Conservation (phyloP, 2,797 vertebrate genomes). For the Spea hammondii region DNA sequence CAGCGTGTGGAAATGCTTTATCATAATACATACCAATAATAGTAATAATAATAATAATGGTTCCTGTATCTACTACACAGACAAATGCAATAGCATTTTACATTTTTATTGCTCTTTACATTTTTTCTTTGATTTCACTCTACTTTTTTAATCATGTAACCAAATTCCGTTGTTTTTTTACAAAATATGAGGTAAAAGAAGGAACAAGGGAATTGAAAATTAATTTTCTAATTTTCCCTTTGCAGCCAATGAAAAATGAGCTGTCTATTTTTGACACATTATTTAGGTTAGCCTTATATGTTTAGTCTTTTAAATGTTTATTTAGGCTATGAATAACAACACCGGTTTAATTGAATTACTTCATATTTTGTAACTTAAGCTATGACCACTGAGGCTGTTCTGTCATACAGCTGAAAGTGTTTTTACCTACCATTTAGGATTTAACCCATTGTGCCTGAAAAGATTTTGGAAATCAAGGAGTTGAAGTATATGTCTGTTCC, state of each 20-base stretch:
- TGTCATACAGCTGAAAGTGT: slow-evolving; percentile 19
- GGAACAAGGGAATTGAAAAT: slow-evolving; percentile 43
- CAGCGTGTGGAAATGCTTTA: no score
- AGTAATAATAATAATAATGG: no score
- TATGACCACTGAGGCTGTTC: slow-evolving; percentile 29
- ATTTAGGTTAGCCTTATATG: slow-evolving; percentile 54
- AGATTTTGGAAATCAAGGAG: neutral
- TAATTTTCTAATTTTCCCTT: slow-evolving; percentile 54
- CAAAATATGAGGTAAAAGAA: neutral
- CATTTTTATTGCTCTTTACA: no score
- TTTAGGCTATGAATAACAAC: slow-evolving; percentile 48
- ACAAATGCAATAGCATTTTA: no score
- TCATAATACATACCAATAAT: no score
- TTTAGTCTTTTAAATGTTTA: slow-evolving; percentile 58
- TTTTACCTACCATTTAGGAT: neutral
- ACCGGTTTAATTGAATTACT: slow-evolving; percentile 53
- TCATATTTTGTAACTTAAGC: slow-evolving; percentile 43
- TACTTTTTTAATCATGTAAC: slow-evolving; percentile 34
- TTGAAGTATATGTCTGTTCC: neutral
- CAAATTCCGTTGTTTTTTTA: slow-evolving; percentile 39
- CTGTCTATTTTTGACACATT: slow-evolving; percentile 50
- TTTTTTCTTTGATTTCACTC: slow-evolving; percentile 3
- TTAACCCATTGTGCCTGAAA: neutral
- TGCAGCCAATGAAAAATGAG: slow-evolving; percentile 54
- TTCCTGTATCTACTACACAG: no score